A percentile compares a stretch with the other conserved stretches of the same genome.
Evolutionary conservation across 2,888 invertebrate genomes (phyloP).

Genomic region (Spodoptera littoralis): DNA sequence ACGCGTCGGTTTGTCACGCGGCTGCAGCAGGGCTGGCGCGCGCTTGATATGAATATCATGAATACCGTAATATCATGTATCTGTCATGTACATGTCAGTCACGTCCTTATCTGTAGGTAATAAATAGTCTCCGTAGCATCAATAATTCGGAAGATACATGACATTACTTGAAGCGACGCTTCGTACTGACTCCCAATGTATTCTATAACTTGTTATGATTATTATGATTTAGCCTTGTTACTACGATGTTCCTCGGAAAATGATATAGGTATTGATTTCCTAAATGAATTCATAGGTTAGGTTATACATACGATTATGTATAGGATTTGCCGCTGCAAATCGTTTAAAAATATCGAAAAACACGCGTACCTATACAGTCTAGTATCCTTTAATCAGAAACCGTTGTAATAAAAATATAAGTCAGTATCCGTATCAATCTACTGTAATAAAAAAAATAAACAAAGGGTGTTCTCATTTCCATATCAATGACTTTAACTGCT

Average conservation of each 20-base stretch:
- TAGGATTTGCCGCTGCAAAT: no score
- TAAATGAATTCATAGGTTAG: not conserved
- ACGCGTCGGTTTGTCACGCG: slow-evolving; percentile 19
- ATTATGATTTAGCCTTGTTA: slow-evolving; percentile 5
- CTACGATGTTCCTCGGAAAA: slow-evolving; percentile 2
- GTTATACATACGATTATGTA: no score
- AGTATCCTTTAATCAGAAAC: no score
- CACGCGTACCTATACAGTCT: no score
- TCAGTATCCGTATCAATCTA: no score
- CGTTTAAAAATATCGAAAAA: no score
- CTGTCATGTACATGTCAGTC: slow-evolving; percentile 43
- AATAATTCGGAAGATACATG: slow-evolving; percentile 37
- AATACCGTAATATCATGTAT: slow-evolving; percentile 43
- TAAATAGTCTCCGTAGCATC: slow-evolving; percentile 37
- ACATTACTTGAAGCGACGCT: slow-evolving; percentile 21
- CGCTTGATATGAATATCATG: slow-evolving; percentile 28
- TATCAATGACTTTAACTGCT: not conserved
- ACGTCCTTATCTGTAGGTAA: slow-evolving; percentile 42
- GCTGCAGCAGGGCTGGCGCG: slow-evolving; percentile 16
- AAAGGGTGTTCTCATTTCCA: slow-evolving; percentile 1
- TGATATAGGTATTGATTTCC: not conserved
- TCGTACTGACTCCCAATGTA: slow-evolving; percentile 14
- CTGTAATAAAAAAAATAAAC: no score
- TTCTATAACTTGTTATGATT: slow-evolving; percentile 5
- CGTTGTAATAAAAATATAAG: no score